Percentiles rank a stretch among this genome's conserved stretches.
These are phyloP conservation scores for Bufotes viridis DNA, from an alignment of 2,797 vertebrate genomes.

Conservation along the genomic window DNA sequence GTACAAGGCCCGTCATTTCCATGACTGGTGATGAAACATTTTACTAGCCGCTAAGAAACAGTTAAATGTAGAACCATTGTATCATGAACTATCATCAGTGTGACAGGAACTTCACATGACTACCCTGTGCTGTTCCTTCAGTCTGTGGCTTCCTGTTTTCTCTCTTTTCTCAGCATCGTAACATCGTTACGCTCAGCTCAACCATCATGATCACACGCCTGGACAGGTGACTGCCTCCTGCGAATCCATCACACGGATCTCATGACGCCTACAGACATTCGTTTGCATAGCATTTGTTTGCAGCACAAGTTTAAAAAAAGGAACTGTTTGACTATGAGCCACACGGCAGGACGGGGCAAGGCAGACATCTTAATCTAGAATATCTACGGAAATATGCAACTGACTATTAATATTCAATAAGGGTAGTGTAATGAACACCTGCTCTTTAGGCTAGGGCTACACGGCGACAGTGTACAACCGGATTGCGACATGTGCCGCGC, in stretches of 20 bases:
- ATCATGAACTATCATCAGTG: not conserved
- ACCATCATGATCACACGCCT: not conserved
- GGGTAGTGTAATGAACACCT: not conserved
- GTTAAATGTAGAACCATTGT: not conserved
- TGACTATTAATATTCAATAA: not conserved
- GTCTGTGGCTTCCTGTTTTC: constrained; percentile 10
- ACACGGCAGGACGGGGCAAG: not conserved
- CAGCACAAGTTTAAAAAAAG: not conserved
- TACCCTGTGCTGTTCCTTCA: not conserved
- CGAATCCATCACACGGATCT: not conserved
- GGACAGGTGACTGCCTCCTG: not conserved
- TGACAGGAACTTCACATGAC: constrained; percentile 7
- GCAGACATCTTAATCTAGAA: not conserved
- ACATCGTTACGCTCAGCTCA: not conserved
- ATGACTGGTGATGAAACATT: not conserved
- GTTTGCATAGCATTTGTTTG: constrained; percentile 18
- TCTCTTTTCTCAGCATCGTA: not conserved
- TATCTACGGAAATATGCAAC: not conserved
- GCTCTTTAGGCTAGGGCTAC: too few species aligned
- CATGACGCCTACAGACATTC: not conserved
- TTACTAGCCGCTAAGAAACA: not conserved
- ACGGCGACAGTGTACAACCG: too few species aligned
- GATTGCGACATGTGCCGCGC: too few species aligned
- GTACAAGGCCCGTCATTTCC: not conserved
- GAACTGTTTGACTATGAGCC: too few species aligned